Percentiles rank a stretch among this genome's conserved stretches.
phyloP scores from a whole-genome alignment of 2,797 vertebrate species.

The Uromys caudimaculatus region DNA sequence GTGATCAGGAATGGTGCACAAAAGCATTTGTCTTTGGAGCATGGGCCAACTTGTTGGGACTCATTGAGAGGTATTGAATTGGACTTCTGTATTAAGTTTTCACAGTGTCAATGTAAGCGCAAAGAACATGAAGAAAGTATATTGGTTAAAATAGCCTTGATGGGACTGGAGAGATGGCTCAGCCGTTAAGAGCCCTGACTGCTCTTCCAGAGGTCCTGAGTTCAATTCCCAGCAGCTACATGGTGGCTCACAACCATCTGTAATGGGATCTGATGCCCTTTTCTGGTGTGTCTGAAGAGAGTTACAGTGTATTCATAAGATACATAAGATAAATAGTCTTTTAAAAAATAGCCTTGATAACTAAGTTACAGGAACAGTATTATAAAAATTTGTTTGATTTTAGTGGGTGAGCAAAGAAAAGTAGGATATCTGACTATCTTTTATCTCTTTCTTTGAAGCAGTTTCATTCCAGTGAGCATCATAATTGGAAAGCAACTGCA shows the following conservation, averaged over 20 bases:
- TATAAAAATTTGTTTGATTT: conserved; percentile 53
- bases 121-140: conserved; percentile 55
- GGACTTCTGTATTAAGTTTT: conserved; percentile 53
- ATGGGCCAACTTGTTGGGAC: conserved; percentile 75
- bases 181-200: background rate
- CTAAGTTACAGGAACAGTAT: conserved; percentile 69
- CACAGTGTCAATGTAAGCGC: conserved; percentile 34
- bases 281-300: background rate
- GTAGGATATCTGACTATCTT: conserved; percentile 60
- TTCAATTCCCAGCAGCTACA: too few species aligned
- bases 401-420: conserved; percentile 21
- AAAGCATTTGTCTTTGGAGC: conserved; percentile 54
- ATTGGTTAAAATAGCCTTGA: conserved; percentile 49
- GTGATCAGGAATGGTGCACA: background rate
- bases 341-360: background rate
- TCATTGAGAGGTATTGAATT: conserved; percentile 8
- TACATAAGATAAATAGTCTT: background rate
- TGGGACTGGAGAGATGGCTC: background rate
- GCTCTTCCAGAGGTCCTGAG: background rate
- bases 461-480: conserved; percentile 88
- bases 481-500: conserved; percentile 89
- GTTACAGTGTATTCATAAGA: background rate
- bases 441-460: conserved; percentile 69
- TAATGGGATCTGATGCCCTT: too few species aligned
- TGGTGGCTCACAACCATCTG: too few species aligned